Evolutionary conservation across 2,797 vertebrate species (phyloP), one percentile per base, ranked within the genome.

Genomic region (Morus bassanus): DNA sequence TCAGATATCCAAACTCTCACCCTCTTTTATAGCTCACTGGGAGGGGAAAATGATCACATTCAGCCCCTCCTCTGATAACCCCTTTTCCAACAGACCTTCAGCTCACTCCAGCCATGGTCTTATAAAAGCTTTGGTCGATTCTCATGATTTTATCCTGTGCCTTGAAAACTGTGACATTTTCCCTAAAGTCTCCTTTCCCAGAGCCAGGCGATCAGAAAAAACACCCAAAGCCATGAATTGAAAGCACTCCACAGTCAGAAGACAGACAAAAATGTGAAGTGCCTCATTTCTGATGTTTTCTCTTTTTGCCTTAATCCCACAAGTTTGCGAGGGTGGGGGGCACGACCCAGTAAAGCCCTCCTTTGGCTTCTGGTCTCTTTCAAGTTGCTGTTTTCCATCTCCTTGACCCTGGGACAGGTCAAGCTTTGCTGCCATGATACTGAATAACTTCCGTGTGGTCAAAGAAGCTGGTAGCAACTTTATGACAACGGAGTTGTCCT

Each of bases 1-100:
- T 92, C 94, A 28, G 43, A 79, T 97, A 94, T 92, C 97, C 94
- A 77, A 81, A 96, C 75, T 92, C 92, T 93, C 50, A 2, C 39
- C 22, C 54, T 94, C 90, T 81, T 96, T 70, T 39, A 85, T 28
- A 60, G 72, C 74, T 95, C 76, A 51, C 56, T 3, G 1, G 63
- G 75, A 81, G 41, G 51, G 43, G 39, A 70, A 53, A 81, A 24
- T 0, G 18, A 95, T 89, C 86, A 54, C 22, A 17, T 75, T 91
- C 88, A 80, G 41, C 72, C 60, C 68, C 43, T 91, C 78, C 61
- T 60, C 88, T 77, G 89, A 95, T 94, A 95, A 96, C 88, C 88
- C 80, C 86, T 82, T 81, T 33, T 18, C 86, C 11, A 9, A 77
- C 60, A 91, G 95, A 95, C 96, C 93, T 93, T 93, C 86, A 80